Conservation (phyloP, 1,140 invertebrate species). For the Parapsyche elsis region DNA sequence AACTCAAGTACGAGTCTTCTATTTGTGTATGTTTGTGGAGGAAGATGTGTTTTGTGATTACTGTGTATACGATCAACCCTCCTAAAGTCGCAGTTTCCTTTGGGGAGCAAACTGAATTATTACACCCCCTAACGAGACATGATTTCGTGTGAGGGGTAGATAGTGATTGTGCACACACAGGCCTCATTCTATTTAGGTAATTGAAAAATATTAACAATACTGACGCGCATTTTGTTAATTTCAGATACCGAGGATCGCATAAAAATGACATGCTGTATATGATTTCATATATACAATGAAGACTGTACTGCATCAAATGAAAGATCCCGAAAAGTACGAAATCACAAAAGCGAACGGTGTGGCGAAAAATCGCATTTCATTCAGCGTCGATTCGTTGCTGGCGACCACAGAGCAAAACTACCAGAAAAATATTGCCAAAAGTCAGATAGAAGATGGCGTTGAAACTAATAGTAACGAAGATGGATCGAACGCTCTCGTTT, state of each 20-base stretch:
- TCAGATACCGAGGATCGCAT: background rate
- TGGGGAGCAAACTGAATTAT: constrained; percentile 37
- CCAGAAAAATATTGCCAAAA: constrained; percentile 21
- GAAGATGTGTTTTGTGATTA: background rate
- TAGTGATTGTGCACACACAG: background rate
- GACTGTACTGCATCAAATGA: constrained; percentile 24
- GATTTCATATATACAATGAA: background rate
- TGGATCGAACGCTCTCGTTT: background rate
- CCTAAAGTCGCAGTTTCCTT: constrained; percentile 8
- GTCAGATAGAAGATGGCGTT: background rate
- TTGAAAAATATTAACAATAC: background rate
- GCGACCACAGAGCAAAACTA: constrained; percentile 45
- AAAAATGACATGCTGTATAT: background rate
- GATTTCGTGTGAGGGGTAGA: constrained; percentile 13
- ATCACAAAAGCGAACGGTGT: constrained; percentile 47
- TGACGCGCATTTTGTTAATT: background rate
- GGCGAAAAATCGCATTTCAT: constrained; percentile 64
- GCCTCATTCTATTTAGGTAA: constrained; percentile 1
- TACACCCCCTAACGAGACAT: constrained; percentile 38
- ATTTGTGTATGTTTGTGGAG: background rate
- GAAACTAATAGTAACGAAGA: background rate
- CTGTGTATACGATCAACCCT: constrained; percentile 11
- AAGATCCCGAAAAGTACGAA: background rate
- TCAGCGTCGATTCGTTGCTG: constrained; percentile 64
- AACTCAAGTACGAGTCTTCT: too few species aligned